These are phyloP conservation scores for Tetrao urogallus DNA, from an alignment of 2,113 vertebrate genomes.

Conservation along the genomic window DNA sequence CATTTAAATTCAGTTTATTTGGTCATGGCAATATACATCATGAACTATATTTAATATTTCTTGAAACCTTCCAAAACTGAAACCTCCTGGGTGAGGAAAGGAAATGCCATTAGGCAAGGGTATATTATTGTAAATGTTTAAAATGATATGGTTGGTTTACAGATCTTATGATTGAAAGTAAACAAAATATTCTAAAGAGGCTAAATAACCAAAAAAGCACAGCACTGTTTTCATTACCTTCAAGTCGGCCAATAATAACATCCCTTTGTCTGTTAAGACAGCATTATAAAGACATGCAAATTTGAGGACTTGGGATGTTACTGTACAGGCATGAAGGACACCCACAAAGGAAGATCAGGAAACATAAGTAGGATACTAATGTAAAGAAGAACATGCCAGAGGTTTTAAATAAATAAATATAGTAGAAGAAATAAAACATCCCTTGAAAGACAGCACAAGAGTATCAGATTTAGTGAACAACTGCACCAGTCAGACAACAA, in stretches of 20 bases:
- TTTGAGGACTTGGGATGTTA: background rate
- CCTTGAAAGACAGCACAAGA: conserved; percentile 2
- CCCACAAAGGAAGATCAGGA: background rate
- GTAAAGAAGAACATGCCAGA: background rate
- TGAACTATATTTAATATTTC: background rate
- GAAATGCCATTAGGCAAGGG: background rate
- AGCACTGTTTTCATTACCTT: conserved; percentile 10
- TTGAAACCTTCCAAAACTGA: background rate
- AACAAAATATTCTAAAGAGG: background rate
- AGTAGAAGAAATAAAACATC: background rate
- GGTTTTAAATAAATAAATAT: background rate
- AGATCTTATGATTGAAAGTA: background rate
- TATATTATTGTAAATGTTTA: background rate
- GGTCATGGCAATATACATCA: background rate
- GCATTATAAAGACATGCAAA: background rate
- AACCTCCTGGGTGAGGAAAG: background rate
- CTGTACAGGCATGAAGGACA: background rate
- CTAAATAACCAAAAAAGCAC: background rate
- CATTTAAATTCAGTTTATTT: background rate
- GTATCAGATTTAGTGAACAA: conserved; percentile 12
- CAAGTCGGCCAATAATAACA: background rate
- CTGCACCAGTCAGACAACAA: conserved; percentile 56
- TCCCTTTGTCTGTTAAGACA: background rate
- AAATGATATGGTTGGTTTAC: background rate
- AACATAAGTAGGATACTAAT: background rate